These are phyloP conservation scores for Camponotus vicinus DNA, from an alignment of 1,140 invertebrate species.

Conservation along the genomic window DNA sequence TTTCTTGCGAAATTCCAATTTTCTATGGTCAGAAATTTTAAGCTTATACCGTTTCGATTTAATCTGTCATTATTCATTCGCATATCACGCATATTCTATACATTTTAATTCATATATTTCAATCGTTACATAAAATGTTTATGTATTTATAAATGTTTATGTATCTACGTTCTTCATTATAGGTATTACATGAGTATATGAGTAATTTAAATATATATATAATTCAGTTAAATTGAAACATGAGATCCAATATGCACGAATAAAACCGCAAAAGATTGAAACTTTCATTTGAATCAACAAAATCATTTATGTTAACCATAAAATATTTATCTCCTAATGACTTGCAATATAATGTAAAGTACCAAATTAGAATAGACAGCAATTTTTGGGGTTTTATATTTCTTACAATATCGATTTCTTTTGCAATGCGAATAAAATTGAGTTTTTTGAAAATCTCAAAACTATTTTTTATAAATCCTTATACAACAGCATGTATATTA, in stretches of 20 bases:
- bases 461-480: too few relatives aligned
- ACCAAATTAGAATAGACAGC: background rate
- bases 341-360: background rate
- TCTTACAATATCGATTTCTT: background rate
- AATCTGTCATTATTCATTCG: background rate
- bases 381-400: background rate
- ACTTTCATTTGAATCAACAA: constrained; percentile 12
- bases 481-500: background rate
- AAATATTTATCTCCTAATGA: background rate
- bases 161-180: background rate
- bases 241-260: background rate
- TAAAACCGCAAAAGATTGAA: background rate
- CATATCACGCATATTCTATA: background rate
- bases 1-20: too few relatives aligned
- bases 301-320: background rate
- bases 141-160: background rate
- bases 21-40: background rate
- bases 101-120: constrained; percentile 20
- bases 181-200: background rate
- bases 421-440: too few relatives aligned
- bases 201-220: constrained; percentile 2
- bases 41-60: background rate
- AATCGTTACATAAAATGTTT: background rate
- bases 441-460: background rate
- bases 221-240: constrained; percentile 12